Conservation (phyloP, 2,797 vertebrate genomes). For the Varecia variegata region DNA sequence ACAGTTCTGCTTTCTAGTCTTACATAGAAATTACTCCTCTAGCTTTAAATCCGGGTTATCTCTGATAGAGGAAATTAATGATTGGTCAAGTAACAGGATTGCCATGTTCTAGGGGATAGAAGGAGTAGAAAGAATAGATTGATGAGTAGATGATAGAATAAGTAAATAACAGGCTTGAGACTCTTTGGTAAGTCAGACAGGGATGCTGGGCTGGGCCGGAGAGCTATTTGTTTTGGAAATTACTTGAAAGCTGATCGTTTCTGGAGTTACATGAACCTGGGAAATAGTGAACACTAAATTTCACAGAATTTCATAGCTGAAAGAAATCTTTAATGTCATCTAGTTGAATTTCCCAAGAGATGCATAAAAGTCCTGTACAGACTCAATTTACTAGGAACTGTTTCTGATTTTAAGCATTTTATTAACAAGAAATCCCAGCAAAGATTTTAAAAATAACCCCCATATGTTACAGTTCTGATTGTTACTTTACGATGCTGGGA, state of each 20-base stretch:
- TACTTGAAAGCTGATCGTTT: not conserved
- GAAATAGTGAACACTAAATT: not conserved
- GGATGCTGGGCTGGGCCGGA: not conserved
- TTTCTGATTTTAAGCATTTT: slow-evolving; percentile 45
- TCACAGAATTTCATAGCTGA: not conserved
- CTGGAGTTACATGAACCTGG: not conserved
- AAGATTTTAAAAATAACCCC: not conserved
- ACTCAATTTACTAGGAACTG: not conserved
- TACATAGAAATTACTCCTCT: not conserved
- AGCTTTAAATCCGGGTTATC: not conserved
- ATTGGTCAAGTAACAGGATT: not conserved
- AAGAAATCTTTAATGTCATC: not conserved
- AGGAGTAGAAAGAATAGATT: not conserved
- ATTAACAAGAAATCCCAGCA: slow-evolving; percentile 19
- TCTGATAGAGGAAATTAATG: not conserved
- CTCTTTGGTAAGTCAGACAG: not conserved
- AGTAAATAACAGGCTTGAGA: not conserved
- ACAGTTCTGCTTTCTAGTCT: slow-evolving; percentile 34
- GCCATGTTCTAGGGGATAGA: not conserved
- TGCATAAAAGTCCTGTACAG: not conserved
- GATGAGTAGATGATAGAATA: not conserved
- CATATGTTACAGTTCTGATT: not conserved
- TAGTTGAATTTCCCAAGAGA: slow-evolving; percentile 23
- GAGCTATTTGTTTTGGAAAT: slow-evolving; percentile 37
- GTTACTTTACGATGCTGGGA: not conserved